Base-by-base conservation (phyloP, 2,797 vertebrate genomes). In the Premnoplex brunnescens region DNA sequence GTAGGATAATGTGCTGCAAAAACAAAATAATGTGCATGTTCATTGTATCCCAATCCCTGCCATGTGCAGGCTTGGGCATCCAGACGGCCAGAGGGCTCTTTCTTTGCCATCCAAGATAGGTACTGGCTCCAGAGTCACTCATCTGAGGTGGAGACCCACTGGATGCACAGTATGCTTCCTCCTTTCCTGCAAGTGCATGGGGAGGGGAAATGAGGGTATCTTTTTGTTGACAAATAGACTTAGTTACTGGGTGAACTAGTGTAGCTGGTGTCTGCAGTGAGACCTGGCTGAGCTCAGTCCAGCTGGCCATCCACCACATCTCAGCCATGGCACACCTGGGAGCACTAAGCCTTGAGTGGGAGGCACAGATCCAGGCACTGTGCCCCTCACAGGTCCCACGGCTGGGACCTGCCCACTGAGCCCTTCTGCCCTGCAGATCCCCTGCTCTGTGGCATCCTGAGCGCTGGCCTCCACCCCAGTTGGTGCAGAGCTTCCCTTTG, bases 351-450 rank as follows among this genome's bases (percentile, higher is more conserved):
- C 41, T 27, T 2, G 2, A 89, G 28, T 8, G 2, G 2, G 14
- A 93, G 68, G 16, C 46, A 6, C 51, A 84, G 41, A 36, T 58
- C 10, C 55, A 43, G 66, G 20, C n/a, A 8, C 22, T 1, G 3
- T 0, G 0, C 27, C 30, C 2, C 0, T 34, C 28, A 48, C 14
- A 28, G 14, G 18, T 44, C 16, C 23, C 6, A 14, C 77, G 34
- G 19, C 51, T 5, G 3, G 37, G 46, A 81, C 27, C 51, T 67
- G 34, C 34, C 49, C 2, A 0, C 17, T 39, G 23, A 60, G 32
- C 14, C 26, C 32, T 32, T n/a, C 19, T 60, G 16, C 17, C 36
- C 11, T 3, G 3, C 52, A 52, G 28, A 74, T 1, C 9, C 20
- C 14, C 12, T 12, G 14, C 10, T 80, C 34, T 49, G 26, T 56